Percentiles rank a stretch among this genome's conserved stretches.
These are phyloP conservation scores for Phylloscopus whistleri DNA, from an alignment of 2,113 vertebrate genomes.

Conservation along the genomic window DNA sequence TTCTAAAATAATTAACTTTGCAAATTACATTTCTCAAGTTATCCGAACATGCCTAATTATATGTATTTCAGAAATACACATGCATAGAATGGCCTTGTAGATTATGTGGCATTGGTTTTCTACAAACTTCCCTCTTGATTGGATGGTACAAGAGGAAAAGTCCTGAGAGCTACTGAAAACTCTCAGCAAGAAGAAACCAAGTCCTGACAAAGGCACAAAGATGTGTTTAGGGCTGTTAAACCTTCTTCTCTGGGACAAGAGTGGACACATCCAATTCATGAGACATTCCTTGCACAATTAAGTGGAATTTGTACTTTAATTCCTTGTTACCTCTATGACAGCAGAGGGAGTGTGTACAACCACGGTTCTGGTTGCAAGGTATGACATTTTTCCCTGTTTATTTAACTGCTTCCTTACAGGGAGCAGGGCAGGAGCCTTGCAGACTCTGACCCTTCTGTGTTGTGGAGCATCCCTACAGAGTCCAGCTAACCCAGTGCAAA, in stretches of 20 bases:
- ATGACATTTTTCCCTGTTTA: background rate
- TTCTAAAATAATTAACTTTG: background rate
- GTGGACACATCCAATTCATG: accelerated
- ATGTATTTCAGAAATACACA: background rate
- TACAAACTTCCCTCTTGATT: background rate
- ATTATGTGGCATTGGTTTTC: background rate
- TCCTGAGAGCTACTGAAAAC: background rate
- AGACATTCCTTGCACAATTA: background rate
- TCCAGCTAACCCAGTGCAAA: background rate
- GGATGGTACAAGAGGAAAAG: background rate
- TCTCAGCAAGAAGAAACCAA: background rate
- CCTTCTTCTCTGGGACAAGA: background rate
- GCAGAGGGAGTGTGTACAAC: background rate
- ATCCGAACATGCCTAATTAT: background rate
- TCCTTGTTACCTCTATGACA: background rate
- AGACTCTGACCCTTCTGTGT: background rate
- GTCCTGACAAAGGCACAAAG: background rate
- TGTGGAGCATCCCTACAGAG: background rate
- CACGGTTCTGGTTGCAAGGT: background rate
- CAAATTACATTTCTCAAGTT: background rate
- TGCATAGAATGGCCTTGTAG: background rate
- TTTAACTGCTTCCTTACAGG: background rate
- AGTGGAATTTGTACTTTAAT: background rate
- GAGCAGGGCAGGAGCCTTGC: background rate
- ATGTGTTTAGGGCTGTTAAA: background rate